A percentile compares a stretch with the other conserved stretches of the same genome.
Evolutionary conservation across 92 coral and sea anemone species (phyloP).

Genomic region (Actinostola sp.): DNA sequence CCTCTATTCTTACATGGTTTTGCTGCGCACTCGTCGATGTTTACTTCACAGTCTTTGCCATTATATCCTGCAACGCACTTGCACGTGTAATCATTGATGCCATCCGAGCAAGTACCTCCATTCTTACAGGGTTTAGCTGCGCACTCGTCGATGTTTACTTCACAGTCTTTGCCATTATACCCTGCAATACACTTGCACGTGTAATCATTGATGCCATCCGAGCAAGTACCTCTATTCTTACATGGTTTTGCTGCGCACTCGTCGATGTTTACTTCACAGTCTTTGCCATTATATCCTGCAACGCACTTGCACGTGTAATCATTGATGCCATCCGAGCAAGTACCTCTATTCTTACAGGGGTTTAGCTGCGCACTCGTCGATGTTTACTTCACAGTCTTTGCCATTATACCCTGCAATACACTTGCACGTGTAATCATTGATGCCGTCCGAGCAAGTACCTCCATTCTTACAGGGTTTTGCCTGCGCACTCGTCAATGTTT

Average conservation of each 20-base stretch:
- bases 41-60: neutral
- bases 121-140: slow-evolving; percentile 9
- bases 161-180: slow-evolving; percentile 1
- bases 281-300: neutral
- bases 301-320: slow-evolving; percentile 4
- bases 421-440: slow-evolving; percentile 1
- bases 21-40: slow-evolving; percentile 11
- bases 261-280: slow-evolving; percentile 3
- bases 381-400: neutral
- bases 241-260: slow-evolving; percentile 14
- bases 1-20: slow-evolving; percentile 22
- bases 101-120: slow-evolving; percentile 3
- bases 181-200: slow-evolving; percentile 2
- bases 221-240: slow-evolving; percentile 1
- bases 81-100: slow-evolving; percentile 8
- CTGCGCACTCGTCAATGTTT: slow-evolving; percentile 26
- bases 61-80: neutral
- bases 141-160: slow-evolving; percentile 2
- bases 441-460: slow-evolving; percentile 3
- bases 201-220: slow-evolving; percentile 6
- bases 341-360: slow-evolving; percentile 5
- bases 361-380: slow-evolving; percentile 38
- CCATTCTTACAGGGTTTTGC: slow-evolving; percentile 34
- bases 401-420: neutral
- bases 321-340: slow-evolving; percentile 3